Evolutionary conservation across 2,888 invertebrate species (phyloP), one percentile per base, ranked within the genome.

Genomic region (Stenichneumon culpator): DNA sequence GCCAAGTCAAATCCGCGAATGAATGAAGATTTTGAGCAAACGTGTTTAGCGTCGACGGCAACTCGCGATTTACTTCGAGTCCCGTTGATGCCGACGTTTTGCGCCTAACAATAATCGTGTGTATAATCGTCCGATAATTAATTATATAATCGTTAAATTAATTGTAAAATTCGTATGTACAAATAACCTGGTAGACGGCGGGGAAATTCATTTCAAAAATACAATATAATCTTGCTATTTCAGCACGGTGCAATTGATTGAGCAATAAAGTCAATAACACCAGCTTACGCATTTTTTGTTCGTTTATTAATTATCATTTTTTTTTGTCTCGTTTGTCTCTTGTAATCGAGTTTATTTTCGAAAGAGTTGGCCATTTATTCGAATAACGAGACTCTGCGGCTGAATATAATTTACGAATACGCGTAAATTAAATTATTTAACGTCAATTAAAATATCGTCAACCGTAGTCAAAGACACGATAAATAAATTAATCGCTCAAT

Each of bases 101-200:
- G 67, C 65, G 22, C 22, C 75, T 36, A 52, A 67, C 32, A 65
- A 65, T 44, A 65, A 65, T 75, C 75, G 50, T 52, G 75, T 28
- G 47, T 74, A 65, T 19, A 73, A 79, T 69, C 67, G 65, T 67
- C 39, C 73, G 25, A 36, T 57, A 54, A 69, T 16, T 39, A 73
- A 77, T 47, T 2, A 16, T 28, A 63, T 25, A 65, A 79, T 75
- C 11, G 50, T 54, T 57, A 74, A 79, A 78, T 81, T 52, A 44
- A 75, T 79, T 67, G 39, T 63, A 68, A 78, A 80, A 70, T 82
- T 54, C 44, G 28, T 81, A 83, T 85, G 68, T 84, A 84, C 84
- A 85, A 85, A 78, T 78, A 75, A 83, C 19, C 32, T 57, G 75
- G 16, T 50, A 79, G 44, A 63, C 67, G 70, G 54, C 69, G 74